These are phyloP conservation scores for Torymus aiolomorphi DNA, from an alignment of 2,888 invertebrate genomes.

Conservation along the genomic window DNA sequence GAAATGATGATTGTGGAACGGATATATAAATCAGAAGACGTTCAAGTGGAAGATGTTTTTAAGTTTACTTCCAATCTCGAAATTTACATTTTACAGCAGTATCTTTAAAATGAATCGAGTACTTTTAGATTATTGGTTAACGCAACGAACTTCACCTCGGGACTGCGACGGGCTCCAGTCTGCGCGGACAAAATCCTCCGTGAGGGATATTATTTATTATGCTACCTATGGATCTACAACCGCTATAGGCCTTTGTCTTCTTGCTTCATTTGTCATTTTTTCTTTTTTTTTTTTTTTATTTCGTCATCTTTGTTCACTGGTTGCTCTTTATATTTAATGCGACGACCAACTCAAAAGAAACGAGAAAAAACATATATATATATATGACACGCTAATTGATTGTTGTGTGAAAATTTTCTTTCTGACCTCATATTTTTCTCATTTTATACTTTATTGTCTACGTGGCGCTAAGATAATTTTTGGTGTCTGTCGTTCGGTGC, in stretches of 20 bases:
- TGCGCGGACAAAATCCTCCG: slow-evolving; percentile 12
- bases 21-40: slow-evolving; percentile 53
- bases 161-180: slow-evolving; percentile 58
- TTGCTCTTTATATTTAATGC: too few species aligned
- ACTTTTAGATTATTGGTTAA: slow-evolving; percentile 62
- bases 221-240: slow-evolving; percentile 55
- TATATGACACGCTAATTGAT: slow-evolving; percentile 17
- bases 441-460: slow-evolving; percentile 50
- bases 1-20: slow-evolving; percentile 32
- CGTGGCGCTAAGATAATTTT: slow-evolving; percentile 45
- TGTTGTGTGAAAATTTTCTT: slow-evolving; percentile 18
- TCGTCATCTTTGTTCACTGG: too few species aligned
- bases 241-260: slow-evolving; percentile 35
- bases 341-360: slow-evolving; percentile 21
- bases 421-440: slow-evolving; percentile 2
- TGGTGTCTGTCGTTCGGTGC: slow-evolving; percentile 22
- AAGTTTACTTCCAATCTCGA: slow-evolving; percentile 76
- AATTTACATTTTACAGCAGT: slow-evolving; percentile 70
- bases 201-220: neutral
- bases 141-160: slow-evolving; percentile 60
- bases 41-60: slow-evolving; percentile 73
- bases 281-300: too few species aligned
- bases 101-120: slow-evolving; percentile 65
- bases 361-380: too few species aligned
- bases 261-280: slow-evolving; percentile 12